Percentiles rank a stretch among this genome's conserved stretches.
These are phyloP conservation scores for Sceloporus undulatus DNA, from an alignment of 2,113 vertebrate species.

Conservation along the genomic window DNA sequence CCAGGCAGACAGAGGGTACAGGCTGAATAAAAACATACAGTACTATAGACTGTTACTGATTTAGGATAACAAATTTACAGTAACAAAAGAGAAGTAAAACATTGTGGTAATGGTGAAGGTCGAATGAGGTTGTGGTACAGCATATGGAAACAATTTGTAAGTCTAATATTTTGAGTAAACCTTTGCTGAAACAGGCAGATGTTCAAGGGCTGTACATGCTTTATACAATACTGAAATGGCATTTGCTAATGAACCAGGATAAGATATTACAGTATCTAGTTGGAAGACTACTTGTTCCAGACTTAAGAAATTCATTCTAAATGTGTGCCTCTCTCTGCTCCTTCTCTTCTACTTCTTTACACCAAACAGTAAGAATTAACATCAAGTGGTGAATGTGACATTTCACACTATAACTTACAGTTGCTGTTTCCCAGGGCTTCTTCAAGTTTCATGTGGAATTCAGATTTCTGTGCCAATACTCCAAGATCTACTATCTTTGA, in stretches of 20 bases:
- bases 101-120: no score
- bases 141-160: not conserved
- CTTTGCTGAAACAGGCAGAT: not conserved
- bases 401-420: constrained; percentile 83
- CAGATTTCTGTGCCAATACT: constrained; percentile 86
- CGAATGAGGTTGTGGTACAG: not conserved
- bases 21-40: not conserved
- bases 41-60: not conserved
- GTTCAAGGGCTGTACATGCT: not conserved
- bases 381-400: constrained; percentile 2
- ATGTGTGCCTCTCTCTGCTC: rapidly evolving
- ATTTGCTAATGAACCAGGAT: not conserved
- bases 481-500: constrained; percentile 90
- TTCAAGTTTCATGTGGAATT: constrained; percentile 86
- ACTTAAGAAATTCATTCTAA: not conserved
- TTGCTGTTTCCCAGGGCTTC: constrained; percentile 77
- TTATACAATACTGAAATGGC: not conserved
- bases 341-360: not conserved
- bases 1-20: not conserved
- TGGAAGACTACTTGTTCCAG: not conserved
- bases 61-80: not conserved
- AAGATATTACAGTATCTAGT: not conserved
- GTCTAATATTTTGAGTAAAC: not conserved
- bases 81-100: not conserved
- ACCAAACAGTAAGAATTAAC: not conserved